Evolutionary conservation across 2,113 vertebrate species (phyloP).

Genomic region (Aegotheles bennettii): DNA sequence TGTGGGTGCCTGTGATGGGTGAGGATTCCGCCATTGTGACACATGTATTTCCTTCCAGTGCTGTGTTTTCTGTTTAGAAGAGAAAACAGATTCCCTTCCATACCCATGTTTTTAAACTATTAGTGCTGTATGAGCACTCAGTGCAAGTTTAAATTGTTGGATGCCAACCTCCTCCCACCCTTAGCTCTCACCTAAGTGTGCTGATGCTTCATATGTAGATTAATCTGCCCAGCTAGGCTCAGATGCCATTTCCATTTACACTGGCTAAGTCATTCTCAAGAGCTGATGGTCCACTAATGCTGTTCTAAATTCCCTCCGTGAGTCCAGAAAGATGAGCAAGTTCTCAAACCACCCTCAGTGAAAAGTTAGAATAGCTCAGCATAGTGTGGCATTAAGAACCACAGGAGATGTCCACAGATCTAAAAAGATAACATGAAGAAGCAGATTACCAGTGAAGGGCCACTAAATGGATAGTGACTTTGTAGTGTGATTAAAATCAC

Average conservation of each 20-base stretch:
- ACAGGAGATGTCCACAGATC: background rate
- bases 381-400: background rate
- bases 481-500: slow-evolving; percentile 5
- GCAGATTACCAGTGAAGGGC: background rate
- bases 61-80: background rate
- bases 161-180: background rate
- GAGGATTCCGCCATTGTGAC: background rate
- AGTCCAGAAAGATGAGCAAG: background rate
- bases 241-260: background rate
- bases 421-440: background rate
- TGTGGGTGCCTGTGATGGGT: background rate
- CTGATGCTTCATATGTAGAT: background rate
- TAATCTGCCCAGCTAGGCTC: background rate
- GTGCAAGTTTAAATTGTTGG: background rate
- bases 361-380: background rate
- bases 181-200: background rate
- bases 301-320: background rate
- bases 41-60: background rate
- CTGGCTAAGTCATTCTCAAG: background rate
- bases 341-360: background rate
- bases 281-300: slow-evolving; percentile 7
- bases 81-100: background rate
- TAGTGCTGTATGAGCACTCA: background rate
- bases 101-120: background rate
- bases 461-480: slow-evolving; percentile 22